phyloP scores from a whole-genome alignment of 1,140 invertebrate species.

The Nylanderia fulva region DNA sequence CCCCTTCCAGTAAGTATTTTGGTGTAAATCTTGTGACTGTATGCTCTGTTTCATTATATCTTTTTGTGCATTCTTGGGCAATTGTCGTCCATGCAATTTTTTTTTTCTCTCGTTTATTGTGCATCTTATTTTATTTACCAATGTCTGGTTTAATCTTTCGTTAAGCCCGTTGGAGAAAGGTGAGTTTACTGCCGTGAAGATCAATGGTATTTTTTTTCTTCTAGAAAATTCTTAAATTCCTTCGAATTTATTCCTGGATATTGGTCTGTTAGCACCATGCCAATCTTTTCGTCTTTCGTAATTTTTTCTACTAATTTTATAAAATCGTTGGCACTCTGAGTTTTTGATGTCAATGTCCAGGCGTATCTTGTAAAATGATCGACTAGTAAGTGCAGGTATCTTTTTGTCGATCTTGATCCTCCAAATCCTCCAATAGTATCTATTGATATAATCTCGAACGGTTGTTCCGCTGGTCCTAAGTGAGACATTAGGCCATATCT shows the following conservation, averaged over 20 bases:
- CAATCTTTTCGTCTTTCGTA: neutral
- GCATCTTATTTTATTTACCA: constrained; percentile 40
- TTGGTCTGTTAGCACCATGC: constrained; percentile 53
- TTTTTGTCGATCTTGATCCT: constrained; percentile 35
- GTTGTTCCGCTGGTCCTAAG: constrained; percentile 77
- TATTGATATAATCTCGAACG: constrained; percentile 37
- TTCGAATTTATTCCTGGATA: constrained; percentile 50
- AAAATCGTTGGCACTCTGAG: constrained; percentile 73
- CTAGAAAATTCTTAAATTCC: neutral
- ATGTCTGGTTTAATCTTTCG: constrained; percentile 12
- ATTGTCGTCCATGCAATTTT: constrained; percentile 28
- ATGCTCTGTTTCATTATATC: constrained; percentile 42
- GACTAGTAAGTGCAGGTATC: constrained; percentile 25
- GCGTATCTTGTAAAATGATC: constrained; percentile 72
- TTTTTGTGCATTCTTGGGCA: neutral
- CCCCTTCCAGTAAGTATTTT: constrained; percentile 1
- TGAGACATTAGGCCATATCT: constrained; percentile 78
- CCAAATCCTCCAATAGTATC: constrained; percentile 76
- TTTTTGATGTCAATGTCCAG: constrained; percentile 79
- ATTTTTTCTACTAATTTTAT: neutral
- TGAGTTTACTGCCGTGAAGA: constrained; percentile 38
- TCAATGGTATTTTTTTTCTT: constrained; percentile 11
- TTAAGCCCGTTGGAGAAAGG: neutral
- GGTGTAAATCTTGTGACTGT: constrained; percentile 28
- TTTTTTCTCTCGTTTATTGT: constrained; percentile 1